These are phyloP conservation scores for Phylloscopus trochilus DNA, from an alignment of 2,113 vertebrate species.

Conservation along the genomic window DNA sequence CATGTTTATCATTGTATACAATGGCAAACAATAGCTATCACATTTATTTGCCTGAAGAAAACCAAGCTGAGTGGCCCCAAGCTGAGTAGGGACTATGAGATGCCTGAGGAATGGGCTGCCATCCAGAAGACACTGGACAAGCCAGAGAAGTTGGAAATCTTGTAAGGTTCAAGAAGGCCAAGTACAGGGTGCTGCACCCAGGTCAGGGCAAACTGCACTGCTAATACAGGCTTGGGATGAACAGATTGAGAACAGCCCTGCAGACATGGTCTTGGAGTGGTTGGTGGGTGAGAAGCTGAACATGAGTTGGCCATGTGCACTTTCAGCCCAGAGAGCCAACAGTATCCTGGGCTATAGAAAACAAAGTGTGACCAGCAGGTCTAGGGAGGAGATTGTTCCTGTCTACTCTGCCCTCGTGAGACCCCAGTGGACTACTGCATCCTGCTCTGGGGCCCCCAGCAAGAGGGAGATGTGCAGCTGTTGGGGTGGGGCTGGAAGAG, in stretches of 20 bases:
- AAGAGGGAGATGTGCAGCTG: too few relatives aligned
- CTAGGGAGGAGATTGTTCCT: neutral
- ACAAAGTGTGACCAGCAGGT: neutral
- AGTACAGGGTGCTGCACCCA: neutral
- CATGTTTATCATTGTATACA: neutral
- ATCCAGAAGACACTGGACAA: neutral
- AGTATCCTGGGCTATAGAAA: neutral
- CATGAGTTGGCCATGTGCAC: accelerated
- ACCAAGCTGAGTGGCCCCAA: neutral
- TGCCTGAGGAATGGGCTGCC: accelerated
- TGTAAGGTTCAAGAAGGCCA: neutral
- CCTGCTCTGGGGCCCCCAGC: neutral
- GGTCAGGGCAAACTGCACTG: accelerated
- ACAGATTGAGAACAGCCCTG: neutral
- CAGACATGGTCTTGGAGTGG: accelerated
- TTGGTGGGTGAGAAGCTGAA: neutral
- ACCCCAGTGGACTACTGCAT: too few relatives aligned
- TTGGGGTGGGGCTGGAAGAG: neutral
- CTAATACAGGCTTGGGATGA: neutral
- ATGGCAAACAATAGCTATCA: neutral
- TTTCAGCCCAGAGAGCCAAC: neutral
- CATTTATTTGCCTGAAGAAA: neutral
- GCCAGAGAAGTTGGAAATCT: neutral
- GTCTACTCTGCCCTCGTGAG: neutral
- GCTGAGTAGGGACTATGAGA: neutral